phyloP scores from a whole-genome alignment of 2,113 vertebrate species.

The Sylvilagus bachmani region DNA sequence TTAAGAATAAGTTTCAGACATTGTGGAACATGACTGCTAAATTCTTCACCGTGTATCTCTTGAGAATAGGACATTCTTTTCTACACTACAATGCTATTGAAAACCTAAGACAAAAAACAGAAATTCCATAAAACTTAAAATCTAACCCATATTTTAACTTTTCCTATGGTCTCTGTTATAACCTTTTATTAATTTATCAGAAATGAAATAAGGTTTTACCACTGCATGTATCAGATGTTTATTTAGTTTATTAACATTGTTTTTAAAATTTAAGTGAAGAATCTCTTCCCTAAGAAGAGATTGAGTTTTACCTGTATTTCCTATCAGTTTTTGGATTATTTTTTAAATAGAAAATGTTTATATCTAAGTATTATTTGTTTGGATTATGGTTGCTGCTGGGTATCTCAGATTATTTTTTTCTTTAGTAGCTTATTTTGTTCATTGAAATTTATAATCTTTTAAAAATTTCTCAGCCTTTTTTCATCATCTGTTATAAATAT shows the following conservation, averaged over 20 bases:
- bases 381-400: not conserved
- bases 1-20: constrained; percentile 17
- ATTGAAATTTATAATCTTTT: not conserved
- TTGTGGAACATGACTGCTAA: not conserved
- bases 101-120: not conserved
- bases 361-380: constrained; percentile 20
- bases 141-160: constrained; percentile 4
- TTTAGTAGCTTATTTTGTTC: constrained; percentile 36
- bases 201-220: constrained; percentile 15
- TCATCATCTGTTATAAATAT: not conserved
- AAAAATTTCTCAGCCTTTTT: not conserved
- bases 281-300: not conserved
- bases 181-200: not conserved
- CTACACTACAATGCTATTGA: not conserved
- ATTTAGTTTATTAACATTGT: not conserved
- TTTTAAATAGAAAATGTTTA: not conserved
- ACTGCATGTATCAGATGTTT: not conserved
- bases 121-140: not conserved
- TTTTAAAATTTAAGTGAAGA: not conserved
- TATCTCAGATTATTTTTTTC: constrained; percentile 54
- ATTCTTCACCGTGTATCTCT: not conserved
- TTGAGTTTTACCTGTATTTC: not conserved
- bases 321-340: not conserved
- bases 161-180: not conserved
- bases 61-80: not conserved